These are phyloP conservation scores for Heliopora coerulea DNA, from an alignment of 92 coral and sea anemone species.

Conservation along the genomic window DNA sequence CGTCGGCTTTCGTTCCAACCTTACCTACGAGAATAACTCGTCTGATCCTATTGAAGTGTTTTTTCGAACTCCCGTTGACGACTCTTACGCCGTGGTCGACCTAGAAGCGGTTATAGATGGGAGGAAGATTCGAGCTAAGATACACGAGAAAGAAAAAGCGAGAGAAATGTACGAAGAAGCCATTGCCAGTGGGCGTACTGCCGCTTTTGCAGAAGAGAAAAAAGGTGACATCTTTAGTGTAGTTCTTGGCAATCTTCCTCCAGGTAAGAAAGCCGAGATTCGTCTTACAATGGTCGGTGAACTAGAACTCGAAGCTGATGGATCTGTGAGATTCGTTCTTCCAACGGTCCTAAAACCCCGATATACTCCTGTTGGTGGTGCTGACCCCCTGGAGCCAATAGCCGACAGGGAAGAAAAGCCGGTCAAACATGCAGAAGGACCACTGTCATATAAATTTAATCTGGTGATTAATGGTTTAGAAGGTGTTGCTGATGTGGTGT, in stretches of 20 bases:
- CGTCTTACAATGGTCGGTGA: conserved; percentile 75
- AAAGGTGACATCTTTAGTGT: conserved; percentile 78
- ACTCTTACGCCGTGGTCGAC: conserved; percentile 82
- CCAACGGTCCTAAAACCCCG: conserved; percentile 87
- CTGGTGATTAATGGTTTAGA: conserved; percentile 67
- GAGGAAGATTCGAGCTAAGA: conserved; percentile 75
- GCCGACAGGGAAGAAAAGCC: conserved; percentile 17
- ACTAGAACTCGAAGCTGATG: conserved; percentile 73
- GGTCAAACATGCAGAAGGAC: conserved; percentile 59
- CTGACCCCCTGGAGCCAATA: conserved; percentile 44
- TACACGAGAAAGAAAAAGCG: conserved; percentile 83
- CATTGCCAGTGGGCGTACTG: conserved; percentile 73
- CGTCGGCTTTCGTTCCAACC: conserved; percentile 69
- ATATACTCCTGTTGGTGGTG: conserved; percentile 61
- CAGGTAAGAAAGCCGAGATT: conserved; percentile 67
- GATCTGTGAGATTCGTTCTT: conserved; percentile 70
- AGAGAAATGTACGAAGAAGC: conserved; percentile 75
- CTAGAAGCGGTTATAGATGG: conserved; percentile 83
- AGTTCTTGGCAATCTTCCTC: conserved; percentile 85
- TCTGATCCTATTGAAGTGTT: conserved; percentile 83
- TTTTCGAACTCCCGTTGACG: conserved; percentile 71
- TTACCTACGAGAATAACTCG: conserved; percentile 69
- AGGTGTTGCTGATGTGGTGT: conserved; percentile 62
- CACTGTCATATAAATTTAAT: conserved; percentile 64
- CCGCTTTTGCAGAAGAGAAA: conserved; percentile 80